These are phyloP conservation scores for Pongo abelii DNA, from an alignment of 2,113 vertebrate genomes.

Conservation along the genomic window DNA sequence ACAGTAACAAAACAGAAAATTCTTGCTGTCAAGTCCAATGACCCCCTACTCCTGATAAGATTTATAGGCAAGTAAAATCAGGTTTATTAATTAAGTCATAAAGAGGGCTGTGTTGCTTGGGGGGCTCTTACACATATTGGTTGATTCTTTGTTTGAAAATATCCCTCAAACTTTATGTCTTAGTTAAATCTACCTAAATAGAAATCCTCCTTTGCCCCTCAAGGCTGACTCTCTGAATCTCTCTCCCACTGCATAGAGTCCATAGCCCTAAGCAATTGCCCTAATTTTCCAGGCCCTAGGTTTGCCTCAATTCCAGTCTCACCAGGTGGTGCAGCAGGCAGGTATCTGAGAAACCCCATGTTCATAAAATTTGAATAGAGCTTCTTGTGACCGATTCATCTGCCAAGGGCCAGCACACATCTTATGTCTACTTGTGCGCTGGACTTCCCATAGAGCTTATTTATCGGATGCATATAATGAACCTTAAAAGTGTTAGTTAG, in stretches of 20 bases:
- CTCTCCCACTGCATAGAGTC: background rate
- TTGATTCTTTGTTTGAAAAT: background rate
- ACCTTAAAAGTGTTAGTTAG: background rate
- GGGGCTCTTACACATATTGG: background rate
- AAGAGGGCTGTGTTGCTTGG: too few species aligned
- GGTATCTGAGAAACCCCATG: background rate
- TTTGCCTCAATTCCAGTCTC: background rate
- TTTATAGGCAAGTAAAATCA: background rate
- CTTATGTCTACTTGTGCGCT: background rate
- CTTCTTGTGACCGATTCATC: background rate
- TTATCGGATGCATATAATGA: background rate
- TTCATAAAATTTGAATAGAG: background rate
- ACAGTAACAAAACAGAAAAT: background rate
- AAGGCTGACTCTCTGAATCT: background rate
- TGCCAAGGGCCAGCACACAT: background rate
- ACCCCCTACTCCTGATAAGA: background rate
- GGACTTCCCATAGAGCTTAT: background rate
- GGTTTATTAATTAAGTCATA: background rate
- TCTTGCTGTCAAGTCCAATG: background rate
- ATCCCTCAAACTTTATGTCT: background rate
- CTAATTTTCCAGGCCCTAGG: background rate
- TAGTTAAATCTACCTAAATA: background rate
- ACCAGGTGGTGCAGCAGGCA: accelerated
- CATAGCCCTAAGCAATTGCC: background rate
- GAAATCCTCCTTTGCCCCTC: background rate